Percentiles rank a stretch among this genome's conserved stretches.
Evolutionary conservation across 2,797 vertebrate species (phyloP).

Genomic region (Acipenser oxyrinchus): DNA sequence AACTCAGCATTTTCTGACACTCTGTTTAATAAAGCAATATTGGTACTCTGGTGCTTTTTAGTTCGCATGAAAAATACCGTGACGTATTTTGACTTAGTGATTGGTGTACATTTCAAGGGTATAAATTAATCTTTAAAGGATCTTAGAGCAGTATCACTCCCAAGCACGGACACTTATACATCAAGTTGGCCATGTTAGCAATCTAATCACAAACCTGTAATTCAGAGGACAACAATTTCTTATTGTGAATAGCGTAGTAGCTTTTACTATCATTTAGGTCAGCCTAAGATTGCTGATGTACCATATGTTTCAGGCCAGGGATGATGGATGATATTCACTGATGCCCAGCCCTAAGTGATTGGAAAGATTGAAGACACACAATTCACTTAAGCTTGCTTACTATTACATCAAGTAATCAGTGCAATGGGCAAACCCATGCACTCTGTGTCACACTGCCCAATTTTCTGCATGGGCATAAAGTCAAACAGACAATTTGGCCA

Average conservation of each 20-base stretch:
- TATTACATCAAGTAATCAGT: constrained; percentile 77
- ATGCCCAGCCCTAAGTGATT: constrained; percentile 86
- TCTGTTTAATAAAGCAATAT: constrained; percentile 14
- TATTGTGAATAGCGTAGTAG: constrained; percentile 52
- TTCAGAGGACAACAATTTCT: constrained; percentile 64
- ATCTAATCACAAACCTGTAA: constrained; percentile 67
- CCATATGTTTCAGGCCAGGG: constrained; percentile 65
- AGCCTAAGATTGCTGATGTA: constrained; percentile 74
- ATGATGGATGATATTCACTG: constrained; percentile 85
- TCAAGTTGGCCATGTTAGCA: constrained; percentile 59
- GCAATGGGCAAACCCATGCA: constrained; percentile 60
- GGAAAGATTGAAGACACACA: constrained; percentile 85
- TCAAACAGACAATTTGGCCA: constrained; percentile 46
- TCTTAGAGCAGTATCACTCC: constrained; percentile 47
- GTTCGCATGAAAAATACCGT: constrained; percentile 52
- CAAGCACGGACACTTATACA: constrained; percentile 53
- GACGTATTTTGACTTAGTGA: constrained; percentile 57
- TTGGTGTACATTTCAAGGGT: constrained; percentile 53
- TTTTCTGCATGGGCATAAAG: constrained; percentile 45
- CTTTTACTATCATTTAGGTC: constrained; percentile 61
- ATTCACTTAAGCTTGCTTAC: constrained; percentile 85
- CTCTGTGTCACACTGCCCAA: constrained; percentile 46
- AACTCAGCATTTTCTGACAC: constrained; percentile 7
- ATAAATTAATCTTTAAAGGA: constrained; percentile 60
- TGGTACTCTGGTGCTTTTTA: constrained; percentile 18